These are phyloP conservation scores for Mythimna pallens DNA, from an alignment of 2,888 invertebrate species.

Conservation along the genomic window DNA sequence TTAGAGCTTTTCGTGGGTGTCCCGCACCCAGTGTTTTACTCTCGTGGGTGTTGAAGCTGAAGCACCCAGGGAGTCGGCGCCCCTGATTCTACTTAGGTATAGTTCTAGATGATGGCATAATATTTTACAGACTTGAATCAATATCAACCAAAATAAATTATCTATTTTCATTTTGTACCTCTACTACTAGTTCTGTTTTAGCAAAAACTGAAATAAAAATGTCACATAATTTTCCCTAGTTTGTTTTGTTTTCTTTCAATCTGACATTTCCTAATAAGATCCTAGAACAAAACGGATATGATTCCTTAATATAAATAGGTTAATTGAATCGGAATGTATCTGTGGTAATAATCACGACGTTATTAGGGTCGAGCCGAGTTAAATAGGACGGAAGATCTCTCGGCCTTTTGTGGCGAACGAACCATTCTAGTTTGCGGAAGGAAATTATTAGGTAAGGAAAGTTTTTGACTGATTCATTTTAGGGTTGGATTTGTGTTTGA, in stretches of 20 bases:
- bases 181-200: too few relatives aligned
- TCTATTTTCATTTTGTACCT: too few relatives aligned
- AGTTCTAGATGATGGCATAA: too few relatives aligned
- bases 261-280: constrained; percentile 35
- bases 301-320: constrained; percentile 60
- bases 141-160: too few relatives aligned
- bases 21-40: too few relatives aligned
- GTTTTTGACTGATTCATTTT: constrained; percentile 53
- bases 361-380: constrained; percentile 66
- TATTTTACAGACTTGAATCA: too few relatives aligned
- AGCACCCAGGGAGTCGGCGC: too few relatives aligned
- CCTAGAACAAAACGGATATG: constrained; percentile 31
- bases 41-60: too few relatives aligned
- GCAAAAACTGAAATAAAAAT: too few relatives aligned
- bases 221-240: too few relatives aligned
- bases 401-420: constrained; percentile 44
- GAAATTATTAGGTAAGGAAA: constrained; percentile 58
- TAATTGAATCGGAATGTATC: constrained; percentile 70
- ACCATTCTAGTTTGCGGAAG: constrained; percentile 44
- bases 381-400: constrained; percentile 74
- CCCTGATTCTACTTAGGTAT: too few relatives aligned
- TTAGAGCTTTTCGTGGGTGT: too few relatives aligned
- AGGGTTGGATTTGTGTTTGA: constrained; percentile 36
- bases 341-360: constrained; percentile 62
- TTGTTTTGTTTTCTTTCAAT: constrained; percentile 26